Conservation (phyloP, 2,888 invertebrate species). For the Agrilus mali region DNA sequence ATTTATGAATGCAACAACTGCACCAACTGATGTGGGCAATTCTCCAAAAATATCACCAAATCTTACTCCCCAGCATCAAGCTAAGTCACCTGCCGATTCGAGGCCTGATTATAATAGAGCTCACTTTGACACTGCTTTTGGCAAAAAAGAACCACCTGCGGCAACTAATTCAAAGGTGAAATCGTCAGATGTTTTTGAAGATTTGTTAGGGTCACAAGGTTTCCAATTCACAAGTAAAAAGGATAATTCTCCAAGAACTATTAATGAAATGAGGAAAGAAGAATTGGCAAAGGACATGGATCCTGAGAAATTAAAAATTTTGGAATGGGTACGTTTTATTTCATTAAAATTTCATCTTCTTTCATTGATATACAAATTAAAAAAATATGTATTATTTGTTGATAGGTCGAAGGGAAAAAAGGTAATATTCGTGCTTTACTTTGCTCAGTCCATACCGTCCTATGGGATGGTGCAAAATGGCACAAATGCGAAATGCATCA, state of each 20-base stretch:
- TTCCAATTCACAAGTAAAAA: conserved; percentile 67
- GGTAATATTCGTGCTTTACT: conserved; percentile 90
- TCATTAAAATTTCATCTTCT: too few species aligned
- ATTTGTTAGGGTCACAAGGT: conserved; percentile 80
- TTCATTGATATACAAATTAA: too few species aligned
- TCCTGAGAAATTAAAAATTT: conserved; percentile 74
- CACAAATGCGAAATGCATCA: conserved; percentile 89
- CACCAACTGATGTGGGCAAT: too few species aligned
- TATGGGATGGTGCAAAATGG: conserved; percentile 93
- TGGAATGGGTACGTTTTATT: conserved; percentile 55
- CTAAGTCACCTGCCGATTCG: conserved; percentile 30
- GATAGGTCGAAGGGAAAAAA: conserved; percentile 87
- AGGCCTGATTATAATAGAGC: conserved; percentile 51
- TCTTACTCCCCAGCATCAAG: conserved; percentile 32
- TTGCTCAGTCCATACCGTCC: conserved; percentile 84
- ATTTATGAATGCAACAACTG: too few species aligned
- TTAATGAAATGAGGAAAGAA: conserved; percentile 86
- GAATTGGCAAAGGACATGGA: conserved; percentile 80
- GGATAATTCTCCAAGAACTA: conserved; percentile 69
- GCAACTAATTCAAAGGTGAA: conserved; percentile 29
- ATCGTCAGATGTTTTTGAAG: conserved; percentile 71
- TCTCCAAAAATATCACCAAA: conserved; percentile 11
- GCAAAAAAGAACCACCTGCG: conserved; percentile 16
- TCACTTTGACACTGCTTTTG: conserved; percentile 47
- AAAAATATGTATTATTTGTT: conserved; percentile 10